These are phyloP conservation scores for Drosophila pseudoananassae DNA, from an alignment of 1,140 invertebrate genomes.

Conservation along the genomic window DNA sequence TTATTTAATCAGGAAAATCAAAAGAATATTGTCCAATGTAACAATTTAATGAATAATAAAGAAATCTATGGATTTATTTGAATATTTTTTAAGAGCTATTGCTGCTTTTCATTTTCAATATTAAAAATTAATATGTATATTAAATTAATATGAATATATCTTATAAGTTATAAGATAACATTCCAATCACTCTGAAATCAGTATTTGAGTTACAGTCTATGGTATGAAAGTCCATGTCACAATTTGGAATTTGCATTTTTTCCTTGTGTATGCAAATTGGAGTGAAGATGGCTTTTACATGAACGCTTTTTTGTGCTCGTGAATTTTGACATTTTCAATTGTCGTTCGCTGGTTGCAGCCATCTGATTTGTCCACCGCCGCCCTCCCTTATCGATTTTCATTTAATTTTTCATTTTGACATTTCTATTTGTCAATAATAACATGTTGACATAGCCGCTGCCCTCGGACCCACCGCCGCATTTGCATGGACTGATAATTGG, in stretches of 20 bases:
- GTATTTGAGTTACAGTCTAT: too few relatives aligned
- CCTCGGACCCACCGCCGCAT: conserved; percentile 11
- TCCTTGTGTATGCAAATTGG: conserved; percentile 4
- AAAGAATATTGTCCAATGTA: too few relatives aligned
- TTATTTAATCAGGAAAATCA: too few relatives aligned
- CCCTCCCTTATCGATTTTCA: conserved; percentile 64
- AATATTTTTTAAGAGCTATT: too few relatives aligned
- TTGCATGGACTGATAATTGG: conserved; percentile 42
- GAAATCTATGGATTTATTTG: too few relatives aligned
- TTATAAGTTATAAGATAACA: too few relatives aligned
- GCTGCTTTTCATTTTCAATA: too few relatives aligned
- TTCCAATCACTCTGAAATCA: too few relatives aligned
- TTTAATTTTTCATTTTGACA: conserved; percentile 83
- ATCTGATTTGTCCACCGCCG: conserved; percentile 15
- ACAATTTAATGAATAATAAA: too few relatives aligned
- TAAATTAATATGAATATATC: too few relatives aligned
- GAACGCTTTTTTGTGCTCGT: conserved; percentile 28
- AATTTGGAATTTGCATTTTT: conserved; percentile 5
- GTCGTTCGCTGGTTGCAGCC: conserved; percentile 41
- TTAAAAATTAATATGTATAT: too few relatives aligned
- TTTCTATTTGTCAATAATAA: conserved; percentile 83
- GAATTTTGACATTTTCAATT: conserved; percentile 81
- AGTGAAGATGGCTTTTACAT: conserved; percentile 14
- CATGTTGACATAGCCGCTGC: conserved; percentile 62
- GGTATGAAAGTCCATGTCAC: too few relatives aligned